phyloP scores from a whole-genome alignment of 2,888 invertebrate species.

The Phyllotreta striolata region DNA sequence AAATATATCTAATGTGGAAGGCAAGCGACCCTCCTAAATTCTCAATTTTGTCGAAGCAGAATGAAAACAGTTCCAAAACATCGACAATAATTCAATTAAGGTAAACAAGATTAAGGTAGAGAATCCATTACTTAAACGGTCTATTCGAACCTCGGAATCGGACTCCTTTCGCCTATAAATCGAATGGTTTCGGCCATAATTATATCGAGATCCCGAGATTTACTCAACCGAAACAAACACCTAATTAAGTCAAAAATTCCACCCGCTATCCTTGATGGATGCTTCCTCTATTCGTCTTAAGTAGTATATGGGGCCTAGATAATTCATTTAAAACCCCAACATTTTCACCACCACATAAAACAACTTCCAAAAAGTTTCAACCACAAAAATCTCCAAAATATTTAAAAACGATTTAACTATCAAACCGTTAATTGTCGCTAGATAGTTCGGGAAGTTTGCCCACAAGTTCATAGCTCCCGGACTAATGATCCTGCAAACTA shows the following conservation, averaged over 20 bases:
- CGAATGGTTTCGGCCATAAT: constrained; percentile 21
- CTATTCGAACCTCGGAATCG: constrained; percentile 5
- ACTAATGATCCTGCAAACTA: constrained; percentile 5
- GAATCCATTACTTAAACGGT: constrained; percentile 17
- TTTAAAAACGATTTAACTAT: no score
- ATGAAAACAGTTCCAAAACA: constrained; percentile 11
- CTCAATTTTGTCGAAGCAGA: constrained; percentile 11
- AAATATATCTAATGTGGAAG: neutral
- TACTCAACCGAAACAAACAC: constrained; percentile 23
- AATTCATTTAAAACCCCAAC: no score
- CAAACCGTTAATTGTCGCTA: no score
- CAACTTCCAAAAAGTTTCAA: no score
- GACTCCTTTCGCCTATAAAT: constrained; percentile 22
- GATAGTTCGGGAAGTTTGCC: no score
- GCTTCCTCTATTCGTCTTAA: neutral
- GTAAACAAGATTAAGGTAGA: constrained; percentile 17
- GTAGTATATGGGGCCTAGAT: constrained; percentile 7
- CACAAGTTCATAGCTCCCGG: no score
- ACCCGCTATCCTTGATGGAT: constrained; percentile 17
- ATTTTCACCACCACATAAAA: no score
- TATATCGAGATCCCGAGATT: constrained; percentile 22
- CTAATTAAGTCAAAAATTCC: constrained; percentile 24
- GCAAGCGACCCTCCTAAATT: constrained; percentile 11
- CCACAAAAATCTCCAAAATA: no score
- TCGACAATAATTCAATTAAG: constrained; percentile 17